These are phyloP conservation scores for Phenganax stokvisi DNA, from an alignment of 92 coral and sea anemone species.

Conservation along the genomic window DNA sequence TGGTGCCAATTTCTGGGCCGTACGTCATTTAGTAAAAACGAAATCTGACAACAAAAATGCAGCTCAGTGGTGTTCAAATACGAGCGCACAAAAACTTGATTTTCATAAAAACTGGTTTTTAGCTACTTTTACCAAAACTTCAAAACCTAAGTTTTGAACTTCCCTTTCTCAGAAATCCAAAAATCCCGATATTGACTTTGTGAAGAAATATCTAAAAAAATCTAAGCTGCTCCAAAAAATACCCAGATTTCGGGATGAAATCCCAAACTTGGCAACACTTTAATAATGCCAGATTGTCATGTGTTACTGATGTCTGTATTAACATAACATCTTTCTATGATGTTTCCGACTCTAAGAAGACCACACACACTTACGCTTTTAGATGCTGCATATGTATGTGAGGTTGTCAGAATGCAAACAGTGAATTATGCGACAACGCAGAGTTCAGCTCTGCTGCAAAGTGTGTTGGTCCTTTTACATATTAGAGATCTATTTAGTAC, in stretches of 20 bases:
- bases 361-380: too few relatives aligned
- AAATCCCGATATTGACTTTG: conserved; percentile 1
- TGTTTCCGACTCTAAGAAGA: too few relatives aligned
- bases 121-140: background rate
- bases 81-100: background rate
- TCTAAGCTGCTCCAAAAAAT: background rate
- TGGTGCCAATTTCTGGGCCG: background rate
- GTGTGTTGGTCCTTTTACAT: too few relatives aligned
- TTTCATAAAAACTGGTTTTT: background rate
- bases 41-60: conserved; percentile 1
- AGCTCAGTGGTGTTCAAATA: background rate
- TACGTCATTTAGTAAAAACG: conserved; percentile 7
- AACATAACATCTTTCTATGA: too few relatives aligned
- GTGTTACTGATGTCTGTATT: too few relatives aligned
- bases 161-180: background rate
- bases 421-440: too few relatives aligned
- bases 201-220: background rate
- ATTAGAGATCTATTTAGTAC: too few relatives aligned
- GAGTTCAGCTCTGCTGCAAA: too few relatives aligned
- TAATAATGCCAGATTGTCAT: background rate
- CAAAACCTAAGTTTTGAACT: background rate
- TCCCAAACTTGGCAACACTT: too few relatives aligned
- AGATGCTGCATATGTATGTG: too few relatives aligned
- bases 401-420: too few relatives aligned
- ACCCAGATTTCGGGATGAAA: too few relatives aligned